Percentiles rank a stretch among this genome's conserved stretches.
phyloP scores from a whole-genome alignment of 2,797 vertebrate species.

The Adrianichthys oophorus region DNA sequence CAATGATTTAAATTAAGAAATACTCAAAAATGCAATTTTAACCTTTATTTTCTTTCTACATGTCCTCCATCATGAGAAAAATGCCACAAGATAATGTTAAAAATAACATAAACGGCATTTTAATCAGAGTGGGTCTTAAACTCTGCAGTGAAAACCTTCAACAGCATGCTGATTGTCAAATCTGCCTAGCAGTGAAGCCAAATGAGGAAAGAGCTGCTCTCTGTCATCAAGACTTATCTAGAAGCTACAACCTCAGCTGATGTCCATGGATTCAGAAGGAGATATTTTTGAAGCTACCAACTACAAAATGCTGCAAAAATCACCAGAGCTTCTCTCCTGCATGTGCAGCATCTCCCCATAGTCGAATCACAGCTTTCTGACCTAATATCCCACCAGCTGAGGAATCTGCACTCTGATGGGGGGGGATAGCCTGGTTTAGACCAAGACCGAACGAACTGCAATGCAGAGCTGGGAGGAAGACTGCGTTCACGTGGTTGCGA shows the following conservation, averaged over 20 bases:
- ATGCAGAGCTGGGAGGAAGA: conserved; percentile 65
- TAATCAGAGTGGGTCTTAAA: no score
- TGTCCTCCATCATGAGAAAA: no score
- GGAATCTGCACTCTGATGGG: conserved; percentile 37
- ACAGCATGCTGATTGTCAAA: background rate
- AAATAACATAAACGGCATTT: no score
- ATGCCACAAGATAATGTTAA: no score
- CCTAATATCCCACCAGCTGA: conserved; percentile 35
- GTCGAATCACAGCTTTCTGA: conserved; percentile 12
- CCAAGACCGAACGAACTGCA: conserved; percentile 70
- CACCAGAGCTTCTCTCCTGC: conserved; percentile 12
- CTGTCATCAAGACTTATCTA: conserved; percentile 21
- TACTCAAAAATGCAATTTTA: no score
- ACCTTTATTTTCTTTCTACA: no score
- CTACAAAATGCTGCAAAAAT: conserved; percentile 14
- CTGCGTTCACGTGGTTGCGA: conserved; percentile 57
- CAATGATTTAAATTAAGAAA: no score
- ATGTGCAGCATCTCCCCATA: conserved; percentile 21
- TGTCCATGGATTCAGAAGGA: background rate
- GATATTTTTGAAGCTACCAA: conserved; percentile 6
- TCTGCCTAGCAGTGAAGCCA: conserved; percentile 19
- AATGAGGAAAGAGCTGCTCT: conserved; percentile 26
- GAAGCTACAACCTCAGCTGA: background rate
- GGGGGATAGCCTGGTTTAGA: conserved; percentile 51
- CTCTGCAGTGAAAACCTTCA: no score